Evolutionary conservation across 2,888 invertebrate species (phyloP).

Genomic region (Caenorhabditis becei): DNA sequence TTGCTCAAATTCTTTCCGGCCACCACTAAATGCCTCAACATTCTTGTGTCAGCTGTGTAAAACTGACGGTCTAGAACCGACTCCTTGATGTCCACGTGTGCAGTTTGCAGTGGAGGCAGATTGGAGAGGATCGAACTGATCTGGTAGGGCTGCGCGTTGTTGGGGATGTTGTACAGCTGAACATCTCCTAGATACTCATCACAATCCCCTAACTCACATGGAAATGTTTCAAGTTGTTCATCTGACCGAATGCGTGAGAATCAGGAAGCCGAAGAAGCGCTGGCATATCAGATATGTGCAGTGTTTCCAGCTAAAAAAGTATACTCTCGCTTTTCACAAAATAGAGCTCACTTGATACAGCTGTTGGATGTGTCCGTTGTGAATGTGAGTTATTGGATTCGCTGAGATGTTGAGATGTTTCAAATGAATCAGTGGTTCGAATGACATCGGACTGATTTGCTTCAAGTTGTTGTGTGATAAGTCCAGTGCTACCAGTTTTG

Average conservation of each 20-base stretch:
- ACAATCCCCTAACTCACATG: too few relatives aligned
- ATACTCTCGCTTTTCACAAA: neutral
- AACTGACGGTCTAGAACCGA: slow-evolving; percentile 69
- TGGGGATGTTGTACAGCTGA: slow-evolving; percentile 73
- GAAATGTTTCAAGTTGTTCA: slow-evolving; percentile 72
- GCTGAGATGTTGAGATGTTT: slow-evolving; percentile 77
- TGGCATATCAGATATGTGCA: slow-evolving; percentile 74
- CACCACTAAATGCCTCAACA: slow-evolving; percentile 73
- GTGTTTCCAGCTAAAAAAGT: slow-evolving; percentile 68
- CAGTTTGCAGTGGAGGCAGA: slow-evolving; percentile 75
- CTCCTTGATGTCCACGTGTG: slow-evolving; percentile 75
- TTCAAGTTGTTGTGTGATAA: slow-evolving; percentile 76
- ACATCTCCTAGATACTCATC: too few relatives aligned
- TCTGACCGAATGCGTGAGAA: slow-evolving; percentile 64
- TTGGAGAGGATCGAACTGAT: slow-evolving; percentile 68
- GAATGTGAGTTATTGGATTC: slow-evolving; percentile 72
- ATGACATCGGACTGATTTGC: slow-evolving; percentile 66
- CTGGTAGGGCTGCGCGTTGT: slow-evolving; percentile 67
- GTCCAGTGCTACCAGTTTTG: slow-evolving; percentile 69
- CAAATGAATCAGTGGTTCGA: slow-evolving; percentile 72
- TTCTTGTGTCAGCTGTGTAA: slow-evolving; percentile 70
- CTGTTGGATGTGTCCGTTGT: slow-evolving; percentile 69
- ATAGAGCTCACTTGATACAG: slow-evolving; percentile 65
- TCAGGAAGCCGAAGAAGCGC: slow-evolving; percentile 71
- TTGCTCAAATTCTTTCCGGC: slow-evolving; percentile 67